These are phyloP conservation scores for Catharus bicknelli DNA, from an alignment of 2,113 vertebrate species.

Conservation along the genomic window DNA sequence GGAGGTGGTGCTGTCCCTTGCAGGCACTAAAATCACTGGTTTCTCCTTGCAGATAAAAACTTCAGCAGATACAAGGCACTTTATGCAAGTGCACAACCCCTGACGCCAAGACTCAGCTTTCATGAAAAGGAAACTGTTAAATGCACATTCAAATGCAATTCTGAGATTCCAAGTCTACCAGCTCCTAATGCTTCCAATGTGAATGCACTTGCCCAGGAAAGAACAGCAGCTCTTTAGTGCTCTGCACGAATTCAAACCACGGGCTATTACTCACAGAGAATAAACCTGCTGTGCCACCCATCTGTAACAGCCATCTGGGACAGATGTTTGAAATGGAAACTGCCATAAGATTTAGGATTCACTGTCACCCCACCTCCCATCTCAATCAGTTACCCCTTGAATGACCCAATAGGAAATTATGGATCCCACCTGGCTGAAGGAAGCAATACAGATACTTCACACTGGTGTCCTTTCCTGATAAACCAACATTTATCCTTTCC, in stretches of 20 bases:
- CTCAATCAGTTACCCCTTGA: background rate
- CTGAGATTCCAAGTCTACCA: background rate
- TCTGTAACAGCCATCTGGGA: conserved; percentile 25
- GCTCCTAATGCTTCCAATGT: background rate
- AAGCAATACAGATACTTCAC: background rate
- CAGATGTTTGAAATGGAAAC: conserved; percentile 9
- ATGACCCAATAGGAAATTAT: background rate
- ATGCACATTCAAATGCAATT: background rate
- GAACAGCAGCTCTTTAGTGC: background rate
- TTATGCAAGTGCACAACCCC: background rate
- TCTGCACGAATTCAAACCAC: background rate
- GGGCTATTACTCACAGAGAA: background rate
- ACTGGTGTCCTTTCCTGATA: background rate
- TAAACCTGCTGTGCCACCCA: conserved; percentile 5
- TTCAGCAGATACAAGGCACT: background rate
- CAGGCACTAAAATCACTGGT: background rate
- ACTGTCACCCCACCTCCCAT: background rate
- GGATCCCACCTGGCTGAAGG: background rate
- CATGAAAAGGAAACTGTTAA: background rate
- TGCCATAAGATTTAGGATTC: background rate
- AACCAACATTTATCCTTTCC: background rate
- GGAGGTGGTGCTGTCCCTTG: background rate
- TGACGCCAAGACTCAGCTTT: background rate
- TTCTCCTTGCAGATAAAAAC: background rate
- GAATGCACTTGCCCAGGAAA: background rate